Conservation (phyloP, 2,113 vertebrate genomes). For the Halichoerus grypus region DNA sequence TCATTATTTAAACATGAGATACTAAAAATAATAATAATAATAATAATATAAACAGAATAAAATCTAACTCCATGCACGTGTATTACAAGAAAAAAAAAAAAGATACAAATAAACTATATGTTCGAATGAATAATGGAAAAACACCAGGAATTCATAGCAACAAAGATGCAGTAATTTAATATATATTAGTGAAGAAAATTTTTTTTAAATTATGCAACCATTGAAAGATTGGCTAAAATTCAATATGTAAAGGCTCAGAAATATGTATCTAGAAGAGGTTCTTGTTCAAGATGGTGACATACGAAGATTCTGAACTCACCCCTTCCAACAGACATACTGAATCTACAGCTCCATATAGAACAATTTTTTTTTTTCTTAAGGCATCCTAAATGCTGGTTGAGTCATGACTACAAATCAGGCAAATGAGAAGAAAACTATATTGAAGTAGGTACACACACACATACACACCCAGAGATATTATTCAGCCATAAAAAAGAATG, state of each 20-base stretch:
- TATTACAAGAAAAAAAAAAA: neutral
- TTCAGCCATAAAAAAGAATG: neutral
- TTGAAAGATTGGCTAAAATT: neutral
- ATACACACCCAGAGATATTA: neutral
- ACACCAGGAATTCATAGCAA: neutral
- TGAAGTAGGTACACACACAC: neutral
- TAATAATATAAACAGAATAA: neutral
- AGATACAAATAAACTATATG: neutral
- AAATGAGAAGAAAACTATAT: neutral
- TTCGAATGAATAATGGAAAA: neutral
- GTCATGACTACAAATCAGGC: neutral
- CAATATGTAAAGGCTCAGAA: neutral
- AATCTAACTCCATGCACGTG: neutral
- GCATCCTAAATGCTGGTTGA: neutral
- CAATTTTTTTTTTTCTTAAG: neutral
- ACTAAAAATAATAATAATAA: neutral
- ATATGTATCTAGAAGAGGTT: neutral
- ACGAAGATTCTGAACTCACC: neutral
- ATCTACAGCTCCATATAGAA: neutral
- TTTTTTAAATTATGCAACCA: neutral
- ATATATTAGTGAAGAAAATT: neutral
- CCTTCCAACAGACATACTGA: neutral
- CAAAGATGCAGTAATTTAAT: neutral
- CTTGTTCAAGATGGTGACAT: neutral
- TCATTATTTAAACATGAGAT: neutral